Conservation (phyloP, 2,888 invertebrate species). For the Tuta absoluta region DNA sequence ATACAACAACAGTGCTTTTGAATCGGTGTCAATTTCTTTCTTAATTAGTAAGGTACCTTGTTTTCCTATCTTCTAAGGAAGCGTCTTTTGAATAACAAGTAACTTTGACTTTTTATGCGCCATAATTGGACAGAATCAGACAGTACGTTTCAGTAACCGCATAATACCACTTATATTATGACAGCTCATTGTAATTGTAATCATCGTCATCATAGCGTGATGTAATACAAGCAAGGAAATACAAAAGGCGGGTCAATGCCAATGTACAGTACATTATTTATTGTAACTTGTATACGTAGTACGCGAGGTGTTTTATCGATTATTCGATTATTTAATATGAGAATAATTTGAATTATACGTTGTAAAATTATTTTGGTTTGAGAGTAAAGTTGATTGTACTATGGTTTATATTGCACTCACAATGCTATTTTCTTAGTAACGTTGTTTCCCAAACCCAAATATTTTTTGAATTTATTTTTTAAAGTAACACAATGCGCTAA, state of each 20-base stretch:
- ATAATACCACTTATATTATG: conserved; percentile 8
- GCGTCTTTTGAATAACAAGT: no score
- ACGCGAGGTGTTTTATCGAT: neutral
- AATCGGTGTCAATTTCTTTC: no score
- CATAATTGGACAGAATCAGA: neutral
- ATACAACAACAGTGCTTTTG: no score
- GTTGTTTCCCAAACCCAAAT: no score
- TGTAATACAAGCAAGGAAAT: conserved; percentile 49
- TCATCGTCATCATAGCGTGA: conserved; percentile 44
- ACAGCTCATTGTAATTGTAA: conserved; percentile 38
- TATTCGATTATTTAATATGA: neutral
- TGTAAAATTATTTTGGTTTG: neutral
- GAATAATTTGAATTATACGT: neutral
- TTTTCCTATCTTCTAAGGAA: no score
- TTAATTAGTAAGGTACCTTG: no score
- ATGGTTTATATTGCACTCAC: no score
- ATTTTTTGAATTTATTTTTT: no score
- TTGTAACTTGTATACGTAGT: neutral
- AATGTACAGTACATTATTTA: conserved; percentile 1
- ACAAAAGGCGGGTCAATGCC: conserved; percentile 22
- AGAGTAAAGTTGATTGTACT: no score
- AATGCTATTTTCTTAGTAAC: no score
- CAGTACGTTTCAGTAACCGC: neutral
- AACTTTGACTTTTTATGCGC: no score
- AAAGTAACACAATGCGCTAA: no score